Evolutionary conservation across 2,113 vertebrate genomes (phyloP).

Genomic region (Pleuronectes platessa): DNA sequence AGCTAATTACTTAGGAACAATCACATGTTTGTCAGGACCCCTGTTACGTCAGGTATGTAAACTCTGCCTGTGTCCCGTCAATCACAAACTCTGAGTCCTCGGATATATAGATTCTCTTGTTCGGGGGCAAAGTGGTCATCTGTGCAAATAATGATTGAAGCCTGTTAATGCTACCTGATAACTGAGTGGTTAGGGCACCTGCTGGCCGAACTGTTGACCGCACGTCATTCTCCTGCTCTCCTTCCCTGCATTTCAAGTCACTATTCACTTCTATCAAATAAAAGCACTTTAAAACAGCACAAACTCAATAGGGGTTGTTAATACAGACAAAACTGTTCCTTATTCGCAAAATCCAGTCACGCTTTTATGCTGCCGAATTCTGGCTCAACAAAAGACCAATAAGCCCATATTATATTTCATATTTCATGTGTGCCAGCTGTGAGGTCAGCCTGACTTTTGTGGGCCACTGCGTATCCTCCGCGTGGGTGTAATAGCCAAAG

Average conservation of each 20-base stretch:
- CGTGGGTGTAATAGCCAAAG: neutral
- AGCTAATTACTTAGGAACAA: constrained; percentile 81
- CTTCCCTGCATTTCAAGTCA: neutral
- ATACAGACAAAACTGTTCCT: neutral
- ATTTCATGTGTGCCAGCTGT: neutral
- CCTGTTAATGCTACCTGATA: neutral
- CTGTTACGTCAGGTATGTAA: constrained; percentile 66
- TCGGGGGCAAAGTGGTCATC: constrained; percentile 4
- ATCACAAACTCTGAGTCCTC: constrained; percentile 14
- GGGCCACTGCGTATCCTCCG: too few species aligned
- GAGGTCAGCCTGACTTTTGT: too few species aligned
- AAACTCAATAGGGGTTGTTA: neutral
- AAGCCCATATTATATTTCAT: constrained; percentile 13
- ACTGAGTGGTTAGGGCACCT: neutral
- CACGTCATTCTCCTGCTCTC: neutral
- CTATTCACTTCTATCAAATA: neutral
- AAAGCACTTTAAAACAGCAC: neutral
- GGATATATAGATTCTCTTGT: constrained; percentile 13
- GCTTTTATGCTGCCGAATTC: neutral
- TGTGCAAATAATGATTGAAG: constrained; percentile 10
- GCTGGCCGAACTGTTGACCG: neutral
- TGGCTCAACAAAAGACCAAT: constrained; percentile 11
- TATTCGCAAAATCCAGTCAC: neutral
- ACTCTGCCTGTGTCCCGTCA: constrained; percentile 61
- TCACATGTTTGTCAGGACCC: constrained; percentile 82